Evolutionary conservation across 92 coral and sea anemone species (phyloP).

Genomic region (Paramuricea clavata): DNA sequence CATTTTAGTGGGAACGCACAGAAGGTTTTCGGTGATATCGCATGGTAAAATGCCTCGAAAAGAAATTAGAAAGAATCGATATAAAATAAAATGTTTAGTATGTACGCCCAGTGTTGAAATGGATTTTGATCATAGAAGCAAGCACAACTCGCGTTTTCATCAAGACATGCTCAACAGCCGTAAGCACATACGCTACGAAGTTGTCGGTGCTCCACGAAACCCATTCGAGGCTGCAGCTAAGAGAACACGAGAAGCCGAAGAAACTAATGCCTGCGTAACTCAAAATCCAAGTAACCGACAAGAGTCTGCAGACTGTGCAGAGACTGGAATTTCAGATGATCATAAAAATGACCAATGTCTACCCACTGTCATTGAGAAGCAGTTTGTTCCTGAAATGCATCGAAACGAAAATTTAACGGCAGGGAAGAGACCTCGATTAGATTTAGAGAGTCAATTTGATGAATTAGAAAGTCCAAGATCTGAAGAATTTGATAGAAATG

Average conservation of each 20-base stretch:
- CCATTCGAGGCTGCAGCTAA: slow-evolving; percentile 29
- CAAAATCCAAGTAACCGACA: neutral
- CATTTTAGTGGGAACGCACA: neutral
- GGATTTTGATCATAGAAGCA: slow-evolving; percentile 31
- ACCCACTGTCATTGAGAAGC: neutral
- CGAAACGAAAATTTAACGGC: neutral
- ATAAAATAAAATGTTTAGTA: slow-evolving; percentile 1
- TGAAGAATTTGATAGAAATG: neutral
- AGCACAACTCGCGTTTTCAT: slow-evolving; percentile 17
- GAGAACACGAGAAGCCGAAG: neutral
- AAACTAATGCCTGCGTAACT: neutral
- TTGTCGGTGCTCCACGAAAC: slow-evolving; percentile 27
- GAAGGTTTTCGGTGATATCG: neutral
- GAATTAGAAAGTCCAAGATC: neutral
- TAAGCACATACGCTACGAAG: neutral
- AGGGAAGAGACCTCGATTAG: neutral
- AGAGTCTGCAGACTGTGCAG: neutral
- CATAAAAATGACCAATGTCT: neutral
- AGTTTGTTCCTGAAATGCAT: neutral
- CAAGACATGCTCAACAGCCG: slow-evolving; percentile 19
- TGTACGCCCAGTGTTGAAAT: slow-evolving; percentile 22
- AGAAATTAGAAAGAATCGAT: slow-evolving; percentile 11
- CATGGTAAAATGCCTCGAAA: slow-evolving; percentile 21
- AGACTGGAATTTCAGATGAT: neutral
- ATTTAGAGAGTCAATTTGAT: neutral